Evolutionary conservation across 2,888 invertebrate species (phyloP).

Genomic region (Seladonia tumulorum): DNA sequence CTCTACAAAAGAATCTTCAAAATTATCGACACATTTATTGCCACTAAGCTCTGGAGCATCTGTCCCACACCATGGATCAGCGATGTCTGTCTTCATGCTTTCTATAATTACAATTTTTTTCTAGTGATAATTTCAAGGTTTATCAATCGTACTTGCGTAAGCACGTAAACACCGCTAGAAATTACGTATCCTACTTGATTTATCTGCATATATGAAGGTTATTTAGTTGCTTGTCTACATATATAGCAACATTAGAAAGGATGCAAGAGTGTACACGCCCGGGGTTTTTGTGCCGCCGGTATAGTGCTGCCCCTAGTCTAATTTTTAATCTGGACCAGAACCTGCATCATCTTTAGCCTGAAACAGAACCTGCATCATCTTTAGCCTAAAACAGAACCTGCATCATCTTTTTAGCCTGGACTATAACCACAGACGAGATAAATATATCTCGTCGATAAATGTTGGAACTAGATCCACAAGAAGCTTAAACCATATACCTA

Average conservation of each 20-base stretch:
- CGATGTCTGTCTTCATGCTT: conserved; percentile 76
- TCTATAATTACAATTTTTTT: neutral
- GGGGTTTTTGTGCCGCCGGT: too few species aligned
- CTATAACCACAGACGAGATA: too few species aligned
- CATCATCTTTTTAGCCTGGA: too few species aligned
- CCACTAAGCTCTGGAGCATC: neutral
- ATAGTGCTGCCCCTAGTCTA: too few species aligned
- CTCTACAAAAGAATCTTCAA: conserved; percentile 78
- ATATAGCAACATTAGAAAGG: neutral
- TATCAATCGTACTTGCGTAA: neutral
- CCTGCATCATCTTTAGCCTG: too few species aligned
- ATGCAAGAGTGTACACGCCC: too few species aligned
- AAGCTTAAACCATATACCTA: too few species aligned
- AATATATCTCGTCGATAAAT: too few species aligned
- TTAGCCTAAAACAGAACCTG: too few species aligned
- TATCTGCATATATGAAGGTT: neutral
- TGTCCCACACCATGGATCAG: conserved; percentile 76
- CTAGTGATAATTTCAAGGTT: neutral
- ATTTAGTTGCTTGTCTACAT: neutral
- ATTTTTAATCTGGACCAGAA: too few species aligned
- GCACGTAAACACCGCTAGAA: neutral
- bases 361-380: too few species aligned
- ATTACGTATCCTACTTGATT: neutral
- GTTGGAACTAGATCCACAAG: too few species aligned
- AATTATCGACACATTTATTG: conserved; percentile 54